These are phyloP conservation scores for Apomyelois bistriatella DNA, from an alignment of 2,888 invertebrate genomes.

Conservation along the genomic window DNA sequence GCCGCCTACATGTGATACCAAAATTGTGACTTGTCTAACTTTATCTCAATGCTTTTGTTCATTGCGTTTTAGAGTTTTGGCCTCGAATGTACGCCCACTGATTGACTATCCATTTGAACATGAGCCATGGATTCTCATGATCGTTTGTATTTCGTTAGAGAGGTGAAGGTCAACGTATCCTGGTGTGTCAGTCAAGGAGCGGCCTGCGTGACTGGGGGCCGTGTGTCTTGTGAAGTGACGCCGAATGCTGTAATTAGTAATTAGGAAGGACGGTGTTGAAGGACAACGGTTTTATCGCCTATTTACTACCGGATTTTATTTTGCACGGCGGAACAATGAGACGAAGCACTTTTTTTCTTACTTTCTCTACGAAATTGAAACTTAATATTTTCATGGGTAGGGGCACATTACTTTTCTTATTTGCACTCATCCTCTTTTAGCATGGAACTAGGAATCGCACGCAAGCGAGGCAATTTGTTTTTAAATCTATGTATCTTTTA, in stretches of 20 bases:
- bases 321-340: background rate
- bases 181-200: slow-evolving; percentile 34
- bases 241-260: slow-evolving; percentile 43
- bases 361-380: too few relatives aligned
- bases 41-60: slow-evolving; percentile 29
- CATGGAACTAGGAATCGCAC: too few relatives aligned
- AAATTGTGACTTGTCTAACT: slow-evolving; percentile 24
- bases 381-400: too few relatives aligned
- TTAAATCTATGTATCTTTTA: too few relatives aligned
- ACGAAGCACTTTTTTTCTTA: too few relatives aligned
- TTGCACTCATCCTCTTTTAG: too few relatives aligned
- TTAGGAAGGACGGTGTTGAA: slow-evolving; percentile 43
- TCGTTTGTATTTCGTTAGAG: slow-evolving; percentile 10
- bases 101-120: slow-evolving; percentile 32
- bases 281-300: slow-evolving; percentile 35
- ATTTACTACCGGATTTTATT: slow-evolving; percentile 12
- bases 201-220: slow-evolving; percentile 52
- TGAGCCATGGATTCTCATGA: slow-evolving; percentile 23
- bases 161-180: slow-evolving; percentile 18
- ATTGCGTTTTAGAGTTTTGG: slow-evolving; percentile 43
- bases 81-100: slow-evolving; percentile 64
- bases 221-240: slow-evolving; percentile 46
- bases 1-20: slow-evolving; percentile 21
- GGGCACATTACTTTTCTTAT: too few relatives aligned
- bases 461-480: too few relatives aligned